These are phyloP conservation scores for Tachyglossus aculeatus DNA, from an alignment of 2,797 vertebrate genomes.

Conservation along the genomic window DNA sequence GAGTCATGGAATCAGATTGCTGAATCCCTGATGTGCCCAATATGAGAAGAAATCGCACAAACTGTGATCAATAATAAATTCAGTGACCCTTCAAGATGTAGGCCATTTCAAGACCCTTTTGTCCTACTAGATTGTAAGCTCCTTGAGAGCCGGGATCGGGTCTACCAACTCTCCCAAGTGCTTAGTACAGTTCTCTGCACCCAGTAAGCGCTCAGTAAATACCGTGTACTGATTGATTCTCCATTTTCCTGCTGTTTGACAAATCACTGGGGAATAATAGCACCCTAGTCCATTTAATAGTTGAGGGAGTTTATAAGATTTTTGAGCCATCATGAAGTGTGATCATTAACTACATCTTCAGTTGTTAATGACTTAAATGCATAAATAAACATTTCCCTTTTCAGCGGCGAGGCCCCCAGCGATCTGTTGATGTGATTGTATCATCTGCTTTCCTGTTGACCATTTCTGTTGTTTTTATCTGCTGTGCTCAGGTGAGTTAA, in stretches of 20 bases:
- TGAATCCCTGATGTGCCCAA: too few relatives aligned
- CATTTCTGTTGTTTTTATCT: slow-evolving; percentile 96
- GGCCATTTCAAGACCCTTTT: too few relatives aligned
- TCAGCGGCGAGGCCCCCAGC: slow-evolving; percentile 94
- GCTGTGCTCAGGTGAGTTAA: slow-evolving; percentile 93
- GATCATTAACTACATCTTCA: not conserved
- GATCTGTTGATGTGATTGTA: slow-evolving; percentile 96
- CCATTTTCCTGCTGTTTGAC: not conserved
- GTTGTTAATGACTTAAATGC: accelerated
- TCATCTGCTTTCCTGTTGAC: slow-evolving; percentile 96
- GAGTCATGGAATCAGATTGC: too few relatives aligned
- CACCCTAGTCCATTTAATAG: not conserved
- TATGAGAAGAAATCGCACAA: too few relatives aligned
- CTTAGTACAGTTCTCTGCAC: too few relatives aligned
- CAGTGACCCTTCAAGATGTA: too few relatives aligned
- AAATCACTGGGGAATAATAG: not conserved
- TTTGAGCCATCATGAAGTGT: not conserved
- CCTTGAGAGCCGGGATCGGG: too few relatives aligned
- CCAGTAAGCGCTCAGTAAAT: too few relatives aligned
- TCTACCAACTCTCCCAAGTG: too few relatives aligned
- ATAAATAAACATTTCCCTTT: not conserved
- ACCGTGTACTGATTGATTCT: too few relatives aligned
- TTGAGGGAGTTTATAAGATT: not conserved
- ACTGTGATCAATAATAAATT: too few relatives aligned
- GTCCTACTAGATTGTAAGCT: too few relatives aligned